These are phyloP conservation scores for Polypterus bichir DNA, from an alignment of 2,113 vertebrate species.

Conservation along the genomic window DNA sequence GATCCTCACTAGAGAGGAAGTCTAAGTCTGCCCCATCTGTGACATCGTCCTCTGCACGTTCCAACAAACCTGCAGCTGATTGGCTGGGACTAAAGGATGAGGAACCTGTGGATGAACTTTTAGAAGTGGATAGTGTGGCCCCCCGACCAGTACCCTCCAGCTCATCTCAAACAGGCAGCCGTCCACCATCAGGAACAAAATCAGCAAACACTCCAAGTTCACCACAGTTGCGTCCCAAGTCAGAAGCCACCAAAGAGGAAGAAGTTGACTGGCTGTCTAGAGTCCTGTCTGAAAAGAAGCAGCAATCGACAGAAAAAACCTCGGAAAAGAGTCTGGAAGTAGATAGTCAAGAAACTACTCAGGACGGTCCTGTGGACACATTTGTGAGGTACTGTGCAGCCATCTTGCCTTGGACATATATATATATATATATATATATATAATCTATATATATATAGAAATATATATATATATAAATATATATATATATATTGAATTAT, in stretches of 20 bases:
- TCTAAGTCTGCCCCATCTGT: constrained; percentile 29
- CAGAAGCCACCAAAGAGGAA: constrained; percentile 17
- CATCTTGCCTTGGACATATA: no score
- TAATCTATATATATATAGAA: no score
- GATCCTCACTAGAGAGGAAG: constrained; percentile 38
- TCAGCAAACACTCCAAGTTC: constrained; percentile 7
- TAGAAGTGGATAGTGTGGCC: constrained; percentile 1
- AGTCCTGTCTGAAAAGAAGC: constrained; percentile 55
- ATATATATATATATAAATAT: no score
- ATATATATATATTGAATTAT: no score
- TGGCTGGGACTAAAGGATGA: constrained; percentile 69
- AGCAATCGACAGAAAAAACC: constrained; percentile 17
- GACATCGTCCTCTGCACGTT: constrained; percentile 17
- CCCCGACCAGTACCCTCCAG: neutral
- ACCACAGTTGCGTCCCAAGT: constrained; percentile 11
- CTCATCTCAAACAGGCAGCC: constrained; percentile 3
- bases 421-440: no score
- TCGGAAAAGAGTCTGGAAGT: constrained; percentile 24
- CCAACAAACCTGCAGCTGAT: constrained; percentile 40
- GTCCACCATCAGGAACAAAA: constrained; percentile 9
- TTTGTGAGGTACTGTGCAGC: no score
- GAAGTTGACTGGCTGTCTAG: constrained; percentile 60
- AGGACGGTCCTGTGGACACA: no score
- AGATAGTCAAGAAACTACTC: neutral
- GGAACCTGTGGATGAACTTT: constrained; percentile 1